Conservation (phyloP, 2,113 vertebrate genomes). For the Micromys minutus region DNA sequence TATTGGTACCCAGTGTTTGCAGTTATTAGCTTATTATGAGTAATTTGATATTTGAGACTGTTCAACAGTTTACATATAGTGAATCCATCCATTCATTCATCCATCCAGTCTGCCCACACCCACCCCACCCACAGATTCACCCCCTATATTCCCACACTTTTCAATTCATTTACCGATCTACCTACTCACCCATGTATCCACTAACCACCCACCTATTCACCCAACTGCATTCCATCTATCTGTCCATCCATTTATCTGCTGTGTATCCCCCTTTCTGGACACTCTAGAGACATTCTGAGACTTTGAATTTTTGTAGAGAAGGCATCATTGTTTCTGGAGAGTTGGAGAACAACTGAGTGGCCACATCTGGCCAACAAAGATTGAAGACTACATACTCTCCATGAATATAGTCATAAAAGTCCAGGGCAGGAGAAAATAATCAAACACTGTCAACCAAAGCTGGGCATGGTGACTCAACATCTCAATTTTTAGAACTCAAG, state of each 20-base stretch:
- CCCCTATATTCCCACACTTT: too few relatives aligned
- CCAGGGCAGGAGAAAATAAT: constrained; percentile 40
- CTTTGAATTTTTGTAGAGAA: background rate
- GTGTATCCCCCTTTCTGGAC: background rate
- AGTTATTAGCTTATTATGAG: constrained; percentile 1
- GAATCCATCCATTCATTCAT: background rate
- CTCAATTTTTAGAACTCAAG: background rate
- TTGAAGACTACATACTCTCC: background rate
- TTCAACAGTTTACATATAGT: background rate
- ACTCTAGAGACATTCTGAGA: background rate
- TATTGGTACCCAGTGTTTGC: background rate
- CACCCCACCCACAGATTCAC: background rate
- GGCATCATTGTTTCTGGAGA: background rate
- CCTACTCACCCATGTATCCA: background rate
- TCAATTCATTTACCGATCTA: background rate
- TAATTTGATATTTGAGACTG: background rate
- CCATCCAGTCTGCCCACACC: too few relatives aligned
- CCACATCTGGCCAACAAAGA: background rate
- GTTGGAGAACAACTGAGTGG: background rate
- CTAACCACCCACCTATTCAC: too few relatives aligned
- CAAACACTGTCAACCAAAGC: background rate
- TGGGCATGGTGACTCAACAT: background rate
- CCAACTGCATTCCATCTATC: background rate
- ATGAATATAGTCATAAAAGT: constrained; percentile 22
- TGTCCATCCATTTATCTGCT: background rate